These are phyloP conservation scores for Lasioglossum vierecki DNA, from an alignment of 2,888 invertebrate genomes.

Conservation along the genomic window DNA sequence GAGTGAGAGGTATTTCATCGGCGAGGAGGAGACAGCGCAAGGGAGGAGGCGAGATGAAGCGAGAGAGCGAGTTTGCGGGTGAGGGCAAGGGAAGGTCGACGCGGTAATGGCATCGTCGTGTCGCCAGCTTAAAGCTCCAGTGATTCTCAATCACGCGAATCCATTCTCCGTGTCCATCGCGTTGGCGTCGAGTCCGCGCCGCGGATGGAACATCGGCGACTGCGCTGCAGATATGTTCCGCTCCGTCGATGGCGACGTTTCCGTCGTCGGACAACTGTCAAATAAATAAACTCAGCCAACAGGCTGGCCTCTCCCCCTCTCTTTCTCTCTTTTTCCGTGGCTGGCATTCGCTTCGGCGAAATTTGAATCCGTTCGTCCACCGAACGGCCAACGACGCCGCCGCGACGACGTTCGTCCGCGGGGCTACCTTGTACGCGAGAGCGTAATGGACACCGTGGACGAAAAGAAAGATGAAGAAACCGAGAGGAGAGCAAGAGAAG, in stretches of 20 bases:
- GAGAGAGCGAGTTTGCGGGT: conserved; percentile 50
- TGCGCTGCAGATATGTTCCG: conserved; percentile 32
- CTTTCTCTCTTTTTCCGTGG: not conserved
- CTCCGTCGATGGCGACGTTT: conserved; percentile 41
- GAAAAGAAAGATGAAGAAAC: not conserved
- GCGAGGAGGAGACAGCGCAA: conserved; percentile 50
- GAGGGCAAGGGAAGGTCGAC: conserved; percentile 72
- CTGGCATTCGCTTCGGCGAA: not conserved
- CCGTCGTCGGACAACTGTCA: conserved; percentile 35
- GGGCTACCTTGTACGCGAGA: conserved; percentile 9
- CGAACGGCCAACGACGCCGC: not conserved
- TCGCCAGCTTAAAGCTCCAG: conserved; percentile 80
- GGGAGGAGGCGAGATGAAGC: conserved; percentile 51
- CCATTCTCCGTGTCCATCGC: conserved; percentile 63
- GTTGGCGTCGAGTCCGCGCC: conserved; percentile 34
- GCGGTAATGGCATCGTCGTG: conserved; percentile 81
- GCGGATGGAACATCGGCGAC: conserved; percentile 26
- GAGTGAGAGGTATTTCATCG: conserved; percentile 27
- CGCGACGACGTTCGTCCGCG: conserved; percentile 14
- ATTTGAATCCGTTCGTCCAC: conserved; percentile 23
- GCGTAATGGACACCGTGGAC: conserved; percentile 41
- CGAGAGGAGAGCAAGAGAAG: not conserved
- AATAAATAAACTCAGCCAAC: conserved; percentile 48
- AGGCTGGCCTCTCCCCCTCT: not conserved
- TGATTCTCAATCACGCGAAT: conserved; percentile 77